Conservation (phyloP, 2,113 vertebrate genomes). For the Dissostichus mawsoni region DNA sequence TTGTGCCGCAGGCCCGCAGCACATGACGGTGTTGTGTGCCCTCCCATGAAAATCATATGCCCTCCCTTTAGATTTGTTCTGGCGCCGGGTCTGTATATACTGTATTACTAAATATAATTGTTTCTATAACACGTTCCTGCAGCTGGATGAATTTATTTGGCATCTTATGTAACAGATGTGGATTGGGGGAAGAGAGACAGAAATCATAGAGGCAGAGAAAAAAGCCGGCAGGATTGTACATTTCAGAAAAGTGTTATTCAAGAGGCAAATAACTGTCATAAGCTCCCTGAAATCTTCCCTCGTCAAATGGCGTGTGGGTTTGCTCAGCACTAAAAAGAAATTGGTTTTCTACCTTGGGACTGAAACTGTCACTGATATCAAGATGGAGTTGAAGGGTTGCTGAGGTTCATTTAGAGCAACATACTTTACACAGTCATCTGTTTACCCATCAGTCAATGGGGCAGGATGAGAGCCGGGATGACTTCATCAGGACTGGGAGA, state of each 20-base stretch:
- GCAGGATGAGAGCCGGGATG: background rate
- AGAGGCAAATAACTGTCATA: conserved; percentile 80
- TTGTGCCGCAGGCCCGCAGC: too few species aligned
- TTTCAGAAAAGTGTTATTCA: conserved; percentile 80
- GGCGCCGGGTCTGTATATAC: too few species aligned
- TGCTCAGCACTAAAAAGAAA: conserved; percentile 81
- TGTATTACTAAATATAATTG: background rate
- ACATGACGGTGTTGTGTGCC: too few species aligned
- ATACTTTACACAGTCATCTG: conserved; percentile 27
- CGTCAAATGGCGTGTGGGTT: conserved; percentile 81
- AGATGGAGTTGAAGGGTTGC: conserved; percentile 47
- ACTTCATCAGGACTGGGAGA: too few species aligned
- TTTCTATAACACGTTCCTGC: too few species aligned
- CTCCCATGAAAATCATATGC: too few species aligned
- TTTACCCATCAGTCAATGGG: background rate
- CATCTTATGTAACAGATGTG: conserved; percentile 54
- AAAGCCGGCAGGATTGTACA: conserved; percentile 68
- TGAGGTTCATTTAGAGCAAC: conserved; percentile 59
- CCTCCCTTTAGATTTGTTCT: too few species aligned
- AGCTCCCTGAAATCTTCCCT: conserved; percentile 78
- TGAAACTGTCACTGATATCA: conserved; percentile 81
- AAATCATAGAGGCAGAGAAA: conserved; percentile 7
- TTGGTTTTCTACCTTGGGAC: conserved; percentile 84
- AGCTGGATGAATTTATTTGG: conserved; percentile 13
- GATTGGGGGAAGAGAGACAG: background rate